These are phyloP conservation scores for Rhingia campestris DNA, from an alignment of 2,888 invertebrate genomes.

Conservation along the genomic window DNA sequence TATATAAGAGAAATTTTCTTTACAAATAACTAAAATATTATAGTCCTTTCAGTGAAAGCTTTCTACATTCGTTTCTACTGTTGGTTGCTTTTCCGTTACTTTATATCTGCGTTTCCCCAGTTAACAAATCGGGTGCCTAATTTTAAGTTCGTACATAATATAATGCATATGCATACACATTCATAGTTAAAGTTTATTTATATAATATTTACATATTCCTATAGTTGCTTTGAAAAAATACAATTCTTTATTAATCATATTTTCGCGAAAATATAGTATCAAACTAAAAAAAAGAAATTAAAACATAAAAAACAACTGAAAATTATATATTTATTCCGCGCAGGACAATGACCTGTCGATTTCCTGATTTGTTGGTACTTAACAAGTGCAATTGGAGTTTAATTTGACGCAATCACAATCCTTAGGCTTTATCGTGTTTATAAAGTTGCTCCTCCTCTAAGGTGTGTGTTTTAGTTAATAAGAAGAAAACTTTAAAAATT, in stretches of 20 bases:
- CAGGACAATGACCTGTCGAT: conserved; percentile 14
- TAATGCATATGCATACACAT: conserved; percentile 17
- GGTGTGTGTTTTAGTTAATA: conserved; percentile 42
- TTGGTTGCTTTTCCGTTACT: conserved; percentile 22
- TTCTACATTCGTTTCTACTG: conserved; percentile 35
- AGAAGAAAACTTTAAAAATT: conserved; percentile 66
- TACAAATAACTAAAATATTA: conserved; percentile 60
- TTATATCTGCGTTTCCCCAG: conserved; percentile 35
- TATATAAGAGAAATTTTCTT: conserved; percentile 48
- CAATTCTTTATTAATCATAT: conserved; percentile 2
- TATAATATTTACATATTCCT: conserved; percentile 59
- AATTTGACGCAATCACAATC: conserved; percentile 65
- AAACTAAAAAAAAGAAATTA: conserved; percentile 15
- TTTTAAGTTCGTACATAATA: conserved; percentile 29
- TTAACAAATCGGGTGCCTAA: conserved; percentile 39
- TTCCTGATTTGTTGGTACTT: conserved; percentile 54
- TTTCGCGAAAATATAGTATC: conserved; percentile 10
- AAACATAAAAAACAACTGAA: conserved; percentile 5
- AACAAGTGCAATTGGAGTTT: conserved; percentile 61
- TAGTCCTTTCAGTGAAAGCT: conserved; percentile 41
- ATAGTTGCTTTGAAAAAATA: conserved; percentile 38
- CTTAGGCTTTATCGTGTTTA: conserved; percentile 20
- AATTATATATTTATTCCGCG: not conserved
- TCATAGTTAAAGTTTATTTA: conserved; percentile 44
- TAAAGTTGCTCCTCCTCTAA: conserved; percentile 5